Conservation (phyloP, 2,797 vertebrate species). For the Morus bassanus region DNA sequence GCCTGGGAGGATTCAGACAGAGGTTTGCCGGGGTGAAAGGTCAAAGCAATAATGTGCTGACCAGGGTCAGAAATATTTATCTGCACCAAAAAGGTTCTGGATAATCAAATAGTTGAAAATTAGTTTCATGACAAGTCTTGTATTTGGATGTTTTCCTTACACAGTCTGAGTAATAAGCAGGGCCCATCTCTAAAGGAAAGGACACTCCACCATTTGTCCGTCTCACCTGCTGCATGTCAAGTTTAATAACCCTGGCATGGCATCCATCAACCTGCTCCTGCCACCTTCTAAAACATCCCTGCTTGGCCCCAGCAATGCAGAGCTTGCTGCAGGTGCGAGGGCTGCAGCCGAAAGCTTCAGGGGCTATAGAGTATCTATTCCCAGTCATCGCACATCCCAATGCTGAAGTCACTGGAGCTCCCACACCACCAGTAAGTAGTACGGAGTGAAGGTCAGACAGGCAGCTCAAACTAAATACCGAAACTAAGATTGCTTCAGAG, state of each 20-base stretch:
- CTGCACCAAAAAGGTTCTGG: constrained; percentile 34
- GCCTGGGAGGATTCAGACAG: constrained; percentile 35
- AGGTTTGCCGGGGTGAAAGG: constrained; percentile 51
- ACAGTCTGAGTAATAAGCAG: neutral
- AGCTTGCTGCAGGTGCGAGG: neutral
- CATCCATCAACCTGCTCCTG: neutral
- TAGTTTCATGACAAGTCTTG: constrained; percentile 16
- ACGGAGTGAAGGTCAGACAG: neutral
- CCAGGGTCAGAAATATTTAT: constrained; percentile 58
- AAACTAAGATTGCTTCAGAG: neutral
- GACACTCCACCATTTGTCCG: neutral
- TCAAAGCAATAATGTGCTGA: constrained; percentile 56
- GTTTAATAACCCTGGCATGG: neutral
- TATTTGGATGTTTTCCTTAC: neutral
- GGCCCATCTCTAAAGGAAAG: neutral
- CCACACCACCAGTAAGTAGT: neutral
- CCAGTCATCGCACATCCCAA: fast-evolving
- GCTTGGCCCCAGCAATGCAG: neutral
- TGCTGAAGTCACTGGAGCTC: neutral
- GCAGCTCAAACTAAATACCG: neutral
- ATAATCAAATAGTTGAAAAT: constrained; percentile 62
- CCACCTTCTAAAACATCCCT: neutral
- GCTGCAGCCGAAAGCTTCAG: neutral
- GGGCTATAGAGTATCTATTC: neutral
- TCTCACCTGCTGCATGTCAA: neutral